Evolutionary conservation across 2,888 invertebrate species (phyloP).

Genomic region (Crematogaster levior): DNA sequence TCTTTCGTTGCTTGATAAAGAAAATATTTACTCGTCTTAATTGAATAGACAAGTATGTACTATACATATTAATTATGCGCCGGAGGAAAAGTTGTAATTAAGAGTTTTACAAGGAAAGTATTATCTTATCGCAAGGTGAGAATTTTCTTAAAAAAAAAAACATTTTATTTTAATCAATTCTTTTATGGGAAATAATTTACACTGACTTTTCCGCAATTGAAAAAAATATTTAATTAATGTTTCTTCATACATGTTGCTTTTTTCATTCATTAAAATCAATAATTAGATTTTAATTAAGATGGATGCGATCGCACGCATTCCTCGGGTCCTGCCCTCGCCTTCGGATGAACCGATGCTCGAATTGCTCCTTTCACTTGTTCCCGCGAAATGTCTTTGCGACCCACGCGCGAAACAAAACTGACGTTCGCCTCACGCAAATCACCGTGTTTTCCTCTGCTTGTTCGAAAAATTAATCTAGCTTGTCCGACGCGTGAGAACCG

Average conservation of each 20-base stretch:
- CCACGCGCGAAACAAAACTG: conserved; percentile 35
- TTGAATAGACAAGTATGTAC: not conserved
- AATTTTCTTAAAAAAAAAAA: not conserved
- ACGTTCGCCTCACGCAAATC: conserved; percentile 2
- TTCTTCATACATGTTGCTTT: not conserved
- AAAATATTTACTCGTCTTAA: not conserved
- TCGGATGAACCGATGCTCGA: conserved; percentile 29
- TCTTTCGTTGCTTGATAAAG: not conserved
- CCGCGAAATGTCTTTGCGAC: conserved; percentile 27
- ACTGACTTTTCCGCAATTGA: not conserved
- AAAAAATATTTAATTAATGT: not conserved
- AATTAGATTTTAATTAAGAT: conserved; percentile 33
- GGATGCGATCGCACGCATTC: not conserved
- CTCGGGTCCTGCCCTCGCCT: conserved; percentile 1
- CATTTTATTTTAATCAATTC: not conserved
- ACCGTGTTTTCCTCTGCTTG: not conserved
- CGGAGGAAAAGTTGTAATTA: not conserved
- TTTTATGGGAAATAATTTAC: not conserved
- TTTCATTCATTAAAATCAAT: conserved; percentile 9
- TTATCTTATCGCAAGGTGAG: not conserved
- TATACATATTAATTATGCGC: not conserved
- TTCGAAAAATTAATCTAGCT: conserved; percentile 25
- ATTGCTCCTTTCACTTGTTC: conserved; percentile 47
- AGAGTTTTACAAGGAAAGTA: not conserved
- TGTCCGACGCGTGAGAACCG: conserved; percentile 39